Conservation (phyloP, 2,797 vertebrate genomes). For the Dipus sagitta region DNA sequence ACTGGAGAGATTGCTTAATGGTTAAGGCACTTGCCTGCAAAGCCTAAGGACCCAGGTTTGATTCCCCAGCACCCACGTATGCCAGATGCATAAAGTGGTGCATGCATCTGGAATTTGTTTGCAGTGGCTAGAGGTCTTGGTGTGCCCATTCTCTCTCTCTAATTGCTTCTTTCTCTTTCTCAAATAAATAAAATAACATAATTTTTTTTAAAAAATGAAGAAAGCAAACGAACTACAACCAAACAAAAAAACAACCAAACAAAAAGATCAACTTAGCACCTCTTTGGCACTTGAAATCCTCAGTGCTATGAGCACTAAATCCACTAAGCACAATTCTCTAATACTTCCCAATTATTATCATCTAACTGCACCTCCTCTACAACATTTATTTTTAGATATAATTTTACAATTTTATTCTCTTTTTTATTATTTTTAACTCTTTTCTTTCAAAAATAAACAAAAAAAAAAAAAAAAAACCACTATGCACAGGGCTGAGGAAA, state of each 20-base stretch:
- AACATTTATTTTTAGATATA: constrained; percentile 21
- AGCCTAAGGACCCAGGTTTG: too few relatives aligned
- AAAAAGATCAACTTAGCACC: neutral
- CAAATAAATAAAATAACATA: too few relatives aligned
- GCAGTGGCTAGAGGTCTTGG: too few relatives aligned
- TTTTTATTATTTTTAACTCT: too few relatives aligned
- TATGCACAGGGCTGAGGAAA: neutral
- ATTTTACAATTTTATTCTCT: constrained; percentile 45
- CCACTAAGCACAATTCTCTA: neutral
- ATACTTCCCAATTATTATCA: constrained; percentile 10
- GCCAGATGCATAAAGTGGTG: too few relatives aligned
- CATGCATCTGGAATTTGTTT: too few relatives aligned
- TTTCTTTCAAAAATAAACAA: constrained; percentile 37
- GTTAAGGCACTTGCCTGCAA: too few relatives aligned
- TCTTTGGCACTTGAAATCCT: neutral
- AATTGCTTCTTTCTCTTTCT: too few relatives aligned
- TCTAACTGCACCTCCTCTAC: constrained; percentile 31
- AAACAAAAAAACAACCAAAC: neutral
- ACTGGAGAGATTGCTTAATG: too few relatives aligned
- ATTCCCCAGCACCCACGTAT: too few relatives aligned
- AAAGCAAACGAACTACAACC: neutral
- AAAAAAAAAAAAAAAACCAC: neutral
- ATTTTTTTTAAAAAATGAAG: neutral
- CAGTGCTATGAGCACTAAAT: neutral
- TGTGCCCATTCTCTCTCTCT: too few relatives aligned